Conservation (phyloP, 2,888 invertebrate species). For the Rhyacophila evoluta region DNA sequence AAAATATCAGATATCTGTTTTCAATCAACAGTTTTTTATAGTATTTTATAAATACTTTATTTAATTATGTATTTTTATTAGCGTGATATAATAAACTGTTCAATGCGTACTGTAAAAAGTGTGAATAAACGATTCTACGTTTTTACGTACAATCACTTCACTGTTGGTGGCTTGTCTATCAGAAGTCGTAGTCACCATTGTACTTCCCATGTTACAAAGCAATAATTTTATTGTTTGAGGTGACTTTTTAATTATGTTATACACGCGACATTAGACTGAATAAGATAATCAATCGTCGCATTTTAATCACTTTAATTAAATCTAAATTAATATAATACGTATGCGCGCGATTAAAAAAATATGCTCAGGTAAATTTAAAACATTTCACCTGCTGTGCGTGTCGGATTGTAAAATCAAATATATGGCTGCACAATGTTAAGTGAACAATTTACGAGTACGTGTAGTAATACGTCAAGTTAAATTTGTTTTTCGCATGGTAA, state of each 20-base stretch:
- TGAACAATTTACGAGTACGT: not conserved
- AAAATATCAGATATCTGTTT: too few species aligned
- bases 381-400: not conserved
- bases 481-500: not conserved
- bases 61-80: not conserved
- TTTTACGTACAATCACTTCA: not conserved
- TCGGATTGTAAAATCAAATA: not conserved
- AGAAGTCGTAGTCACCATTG: not conserved
- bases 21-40: too few species aligned
- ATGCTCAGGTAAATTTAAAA: not conserved
- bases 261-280: not conserved
- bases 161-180: not conserved
- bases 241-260: not conserved
- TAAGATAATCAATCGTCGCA: not conserved
- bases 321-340: not conserved
- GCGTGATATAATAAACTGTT: too few species aligned
- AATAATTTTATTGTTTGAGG: constrained; percentile 3
- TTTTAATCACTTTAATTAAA: not conserved
- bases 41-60: too few species aligned
- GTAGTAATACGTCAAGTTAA: not conserved
- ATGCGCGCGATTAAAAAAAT: not conserved
- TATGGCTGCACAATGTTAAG: not conserved
- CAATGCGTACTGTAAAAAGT: too few species aligned
- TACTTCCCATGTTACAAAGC: not conserved
- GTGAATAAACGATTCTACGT: too few species aligned